Base-by-base conservation (phyloP, 1,140 invertebrate genomes). In the Sarcophaga peregrina region DNA sequence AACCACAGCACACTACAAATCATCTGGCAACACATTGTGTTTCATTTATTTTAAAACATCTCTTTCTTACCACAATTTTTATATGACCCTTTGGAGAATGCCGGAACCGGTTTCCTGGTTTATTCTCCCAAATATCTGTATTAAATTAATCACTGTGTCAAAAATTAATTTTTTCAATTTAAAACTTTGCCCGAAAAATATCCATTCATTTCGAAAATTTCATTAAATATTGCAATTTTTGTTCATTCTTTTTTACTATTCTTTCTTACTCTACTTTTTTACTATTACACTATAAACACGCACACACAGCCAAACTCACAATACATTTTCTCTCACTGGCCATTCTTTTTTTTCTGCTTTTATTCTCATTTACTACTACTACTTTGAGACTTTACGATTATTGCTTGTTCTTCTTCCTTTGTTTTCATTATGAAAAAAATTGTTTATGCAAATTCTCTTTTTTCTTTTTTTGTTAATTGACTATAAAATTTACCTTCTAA, bases 261-360 rank as follows among this genome's bases (percentile, higher is more conserved):
- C 13, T 68, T 68, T 37, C 4, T 68, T 68, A 25, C 62, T 68
- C 62, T 68, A 68, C 50, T 10, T 8, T 37, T 68, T 68, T 68
- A 68, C 62, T 68, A 68, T 68, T 68, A 52, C 15, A 17, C 20
- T 68, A 37, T 37, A 37, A 37, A 37, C 25, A 37, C 25, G 25
- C 25, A 37, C 25, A 68, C 62, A 68, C 62, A 20, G 20, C 62
- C 20, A 68, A n/a, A 58, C 15, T 25, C 20, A 20, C 62, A n/a
- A 62, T 62, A 62, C n/a, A 58, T 58, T 58, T 58, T 58, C n/a
- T 58, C 54, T 58, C 54, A 68, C 20, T 68, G n/a, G 62, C 20
- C 17, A 7, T 68, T 68, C n/a, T 68, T 68, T 68, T 62, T 3
- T 58, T 58, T 11, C 13, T 58, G 13, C 54, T 58, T 58, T 5